Percentiles rank a stretch among this genome's conserved stretches.
These are phyloP conservation scores for Dasysyrphus tricinctus DNA, from an alignment of 2,888 invertebrate genomes.

Conservation along the genomic window DNA sequence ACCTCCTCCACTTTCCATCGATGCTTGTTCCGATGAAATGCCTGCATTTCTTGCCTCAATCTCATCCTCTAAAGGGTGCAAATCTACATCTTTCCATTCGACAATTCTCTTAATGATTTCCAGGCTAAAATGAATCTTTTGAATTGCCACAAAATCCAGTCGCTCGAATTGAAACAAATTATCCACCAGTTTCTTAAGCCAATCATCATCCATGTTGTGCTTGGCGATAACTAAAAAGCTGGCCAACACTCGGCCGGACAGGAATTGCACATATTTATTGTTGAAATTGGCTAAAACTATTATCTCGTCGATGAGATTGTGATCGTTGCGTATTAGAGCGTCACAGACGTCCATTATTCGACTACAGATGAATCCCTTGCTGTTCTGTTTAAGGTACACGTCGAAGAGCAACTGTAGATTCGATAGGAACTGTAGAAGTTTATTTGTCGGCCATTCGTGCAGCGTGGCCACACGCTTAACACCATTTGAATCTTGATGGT, in stretches of 20 bases:
- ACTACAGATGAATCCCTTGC: constrained; percentile 91
- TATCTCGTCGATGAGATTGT: constrained; percentile 93
- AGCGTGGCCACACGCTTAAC: constrained; percentile 85
- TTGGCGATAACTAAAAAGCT: constrained; percentile 93
- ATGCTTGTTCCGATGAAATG: constrained; percentile 55
- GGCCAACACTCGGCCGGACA: constrained; percentile 91
- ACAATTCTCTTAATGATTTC: constrained; percentile 94
- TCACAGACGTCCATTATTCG: constrained; percentile 92
- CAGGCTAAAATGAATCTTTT: constrained; percentile 92
- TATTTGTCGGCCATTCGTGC: constrained; percentile 87
- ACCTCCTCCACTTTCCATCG: constrained; percentile 46
- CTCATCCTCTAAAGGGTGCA: constrained; percentile 91
- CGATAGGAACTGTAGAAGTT: constrained; percentile 91
- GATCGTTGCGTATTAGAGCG: constrained; percentile 90
- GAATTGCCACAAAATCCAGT: constrained; percentile 86
- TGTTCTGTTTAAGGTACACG: constrained; percentile 92
- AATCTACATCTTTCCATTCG: constrained; percentile 93
- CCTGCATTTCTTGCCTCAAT: constrained; percentile 77
- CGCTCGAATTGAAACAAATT: constrained; percentile 88
- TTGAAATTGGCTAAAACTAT: constrained; percentile 91
- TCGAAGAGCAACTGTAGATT: constrained; percentile 93
- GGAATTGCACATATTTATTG: constrained; percentile 91
- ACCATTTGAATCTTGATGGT: constrained; percentile 84
- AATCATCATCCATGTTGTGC: constrained; percentile 91
- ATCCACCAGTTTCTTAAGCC: constrained; percentile 91